Conservation (phyloP, 2,888 invertebrate genomes). For the Andrena trimmerana region DNA sequence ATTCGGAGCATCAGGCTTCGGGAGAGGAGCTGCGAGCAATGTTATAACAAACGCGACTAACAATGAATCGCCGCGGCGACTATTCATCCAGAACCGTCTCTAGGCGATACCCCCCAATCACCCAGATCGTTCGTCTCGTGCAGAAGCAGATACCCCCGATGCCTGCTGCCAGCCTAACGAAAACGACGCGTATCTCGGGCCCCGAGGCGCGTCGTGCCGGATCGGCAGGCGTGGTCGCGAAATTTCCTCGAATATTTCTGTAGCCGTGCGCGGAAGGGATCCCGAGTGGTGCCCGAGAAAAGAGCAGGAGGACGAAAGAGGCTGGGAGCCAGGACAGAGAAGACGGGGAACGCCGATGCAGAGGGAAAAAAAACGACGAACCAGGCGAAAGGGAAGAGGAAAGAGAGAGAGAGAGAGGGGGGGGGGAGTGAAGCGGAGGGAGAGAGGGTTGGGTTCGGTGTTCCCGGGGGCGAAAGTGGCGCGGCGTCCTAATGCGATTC, state of each 20-base stretch:
- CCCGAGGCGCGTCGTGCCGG: constrained; percentile 4
- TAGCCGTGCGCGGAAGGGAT: constrained; percentile 42
- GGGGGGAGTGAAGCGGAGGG: constrained; percentile 33
- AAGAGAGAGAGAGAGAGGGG: constrained; percentile 37
- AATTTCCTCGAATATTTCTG: constrained; percentile 63
- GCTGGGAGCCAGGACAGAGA: constrained; percentile 20
- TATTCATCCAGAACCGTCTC: background rate
- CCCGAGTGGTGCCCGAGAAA: constrained; percentile 41
- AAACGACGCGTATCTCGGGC: constrained; percentile 38
- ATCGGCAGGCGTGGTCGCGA: constrained; percentile 70
- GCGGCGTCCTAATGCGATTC: constrained; percentile 81
- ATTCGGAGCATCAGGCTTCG: too few species aligned
- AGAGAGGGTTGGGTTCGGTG: constrained; percentile 58
- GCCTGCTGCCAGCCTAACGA: background rate
- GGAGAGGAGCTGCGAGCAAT: too few species aligned
- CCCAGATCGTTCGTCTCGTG: background rate
- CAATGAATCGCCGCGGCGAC: too few species aligned
- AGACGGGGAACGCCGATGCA: constrained; percentile 27
- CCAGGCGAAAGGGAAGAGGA: constrained; percentile 27
- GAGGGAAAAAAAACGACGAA: constrained; percentile 53
- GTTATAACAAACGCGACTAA: too few species aligned
- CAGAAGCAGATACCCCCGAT: background rate
- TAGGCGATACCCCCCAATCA: background rate
- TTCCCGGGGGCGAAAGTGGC: constrained; percentile 73
- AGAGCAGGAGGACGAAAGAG: constrained; percentile 51